Base-by-base conservation (phyloP, 1,140 invertebrate genomes). In the Anthonomus grandis region DNA sequence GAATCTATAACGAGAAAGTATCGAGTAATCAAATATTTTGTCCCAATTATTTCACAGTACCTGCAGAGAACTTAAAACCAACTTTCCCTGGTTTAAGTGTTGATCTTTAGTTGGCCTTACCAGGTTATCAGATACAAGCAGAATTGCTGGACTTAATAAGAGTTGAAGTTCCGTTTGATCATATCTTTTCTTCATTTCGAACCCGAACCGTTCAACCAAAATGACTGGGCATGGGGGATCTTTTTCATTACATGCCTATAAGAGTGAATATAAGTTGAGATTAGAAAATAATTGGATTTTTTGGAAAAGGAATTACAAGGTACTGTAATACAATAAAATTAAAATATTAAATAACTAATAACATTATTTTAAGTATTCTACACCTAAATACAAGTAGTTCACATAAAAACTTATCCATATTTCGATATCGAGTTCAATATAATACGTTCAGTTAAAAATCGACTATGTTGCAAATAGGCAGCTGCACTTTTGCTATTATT, bases 151-250 rank as follows among this genome's bases (percentile, higher is more conserved):
- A 57, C 93, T 96, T 0, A 98, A 74, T 0, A 97, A 74, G 0
- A 98, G 74, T 69, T 98, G 95, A 0, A 98, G 77, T 62, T 89
- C 87, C 0, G 93, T 98, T 73, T 97, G 93, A 57, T 83, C 83
- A 70, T 89, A 97, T 6, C 83, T 81, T 72, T 97, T 98, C 64
- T 94, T 90, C 90, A 98, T 93, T 80, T 98, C 95, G 77, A 98
- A 97, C 3, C 90, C 91, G 64, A 97, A 87, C 59, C 93, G 80
- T 76, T 97, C 94, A 10, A 97, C 79, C 38, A 93, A 78, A 62
- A 96, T 84, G 15, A 92, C 85, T 0, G 95, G 95, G 77, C 94
- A 97, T 0, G 93, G 85, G 6, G 91, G 88, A 75, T 94, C 91
- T 58, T 84, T 83, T 38, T 90, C 86, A 55, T 83, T 86, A 48